phyloP scores from a whole-genome alignment of 2,888 invertebrate genomes.

The Boloria euphrosyne region DNA sequence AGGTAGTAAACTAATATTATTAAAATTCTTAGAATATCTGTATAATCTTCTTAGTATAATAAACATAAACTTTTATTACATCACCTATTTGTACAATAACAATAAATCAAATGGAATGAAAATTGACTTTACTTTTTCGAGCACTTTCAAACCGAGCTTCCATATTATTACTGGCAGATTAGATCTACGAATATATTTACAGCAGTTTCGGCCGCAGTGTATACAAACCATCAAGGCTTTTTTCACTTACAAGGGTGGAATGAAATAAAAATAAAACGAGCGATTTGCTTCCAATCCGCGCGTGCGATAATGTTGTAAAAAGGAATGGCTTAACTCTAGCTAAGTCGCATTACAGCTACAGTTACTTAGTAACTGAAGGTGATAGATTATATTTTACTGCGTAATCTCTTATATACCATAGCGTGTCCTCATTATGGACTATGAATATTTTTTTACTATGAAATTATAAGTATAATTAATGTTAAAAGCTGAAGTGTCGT shows the following conservation, averaged over 20 bases:
- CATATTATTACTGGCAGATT: neutral
- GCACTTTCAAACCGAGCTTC: no score
- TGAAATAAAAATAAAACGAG: slow-evolving; percentile 52
- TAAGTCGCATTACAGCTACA: slow-evolving; percentile 14
- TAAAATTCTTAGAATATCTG: no score
- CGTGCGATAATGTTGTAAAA: slow-evolving; percentile 47
- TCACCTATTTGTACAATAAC: no score
- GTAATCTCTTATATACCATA: neutral
- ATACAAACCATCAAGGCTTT: slow-evolving; percentile 22
- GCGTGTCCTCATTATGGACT: no score
- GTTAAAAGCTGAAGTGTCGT: no score
- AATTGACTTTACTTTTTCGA: no score
- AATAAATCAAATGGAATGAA: no score
- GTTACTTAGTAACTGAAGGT: slow-evolving; percentile 1
- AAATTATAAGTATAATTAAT: no score
- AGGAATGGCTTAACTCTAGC: slow-evolving; percentile 40
- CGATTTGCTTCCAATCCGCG: slow-evolving; percentile 52
- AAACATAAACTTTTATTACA: no score
- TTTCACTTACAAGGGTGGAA: slow-evolving; percentile 34
- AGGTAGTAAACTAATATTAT: no score
- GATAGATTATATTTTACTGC: slow-evolving; percentile 9
- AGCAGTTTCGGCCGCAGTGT: slow-evolving; percentile 12
- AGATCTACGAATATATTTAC: slow-evolving; percentile 1
- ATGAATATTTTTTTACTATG: no score
- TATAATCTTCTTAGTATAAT: no score